phyloP scores from a whole-genome alignment of 2,797 vertebrate genomes.

The Sebastes melanostomus region DNA sequence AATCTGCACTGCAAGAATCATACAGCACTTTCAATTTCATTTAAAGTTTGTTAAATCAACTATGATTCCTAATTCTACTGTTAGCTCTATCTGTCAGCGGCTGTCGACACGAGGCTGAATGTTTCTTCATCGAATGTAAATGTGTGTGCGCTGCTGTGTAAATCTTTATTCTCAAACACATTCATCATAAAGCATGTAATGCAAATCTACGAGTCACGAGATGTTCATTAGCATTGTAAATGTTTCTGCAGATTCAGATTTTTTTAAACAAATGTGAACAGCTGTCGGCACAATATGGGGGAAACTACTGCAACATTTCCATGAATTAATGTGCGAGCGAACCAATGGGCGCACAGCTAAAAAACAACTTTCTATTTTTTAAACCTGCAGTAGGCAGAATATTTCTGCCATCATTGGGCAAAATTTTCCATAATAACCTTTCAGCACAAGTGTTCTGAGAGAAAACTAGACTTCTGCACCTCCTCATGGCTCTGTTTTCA shows the following conservation, averaged over 20 bases:
- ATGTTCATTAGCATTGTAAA: constrained; percentile 16
- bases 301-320: neutral
- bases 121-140: constrained; percentile 23
- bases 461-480: too few relatives aligned
- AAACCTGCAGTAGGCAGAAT: too few relatives aligned
- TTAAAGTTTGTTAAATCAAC: constrained; percentile 22
- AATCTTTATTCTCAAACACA: constrained; percentile 35
- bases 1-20: neutral
- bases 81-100: constrained; percentile 38
- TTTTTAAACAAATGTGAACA: constrained; percentile 16
- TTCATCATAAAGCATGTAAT: constrained; percentile 15
- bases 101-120: constrained; percentile 44
- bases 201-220: neutral
- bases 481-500: too few relatives aligned
- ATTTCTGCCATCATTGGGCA: too few relatives aligned
- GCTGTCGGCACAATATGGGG: neutral
- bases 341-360: neutral
- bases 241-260: neutral
- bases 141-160: constrained; percentile 20
- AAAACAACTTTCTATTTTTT: constrained; percentile 1
- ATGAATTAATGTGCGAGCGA: neutral
- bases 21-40: neutral
- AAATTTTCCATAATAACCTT: too few relatives aligned
- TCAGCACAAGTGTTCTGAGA: too few relatives aligned
- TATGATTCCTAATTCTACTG: constrained; percentile 8